A percentile compares a stretch with the other conserved stretches of the same genome.
Conservation (phyloP, 1,140 invertebrate species). For the Drosophila sechellia region DNA sequence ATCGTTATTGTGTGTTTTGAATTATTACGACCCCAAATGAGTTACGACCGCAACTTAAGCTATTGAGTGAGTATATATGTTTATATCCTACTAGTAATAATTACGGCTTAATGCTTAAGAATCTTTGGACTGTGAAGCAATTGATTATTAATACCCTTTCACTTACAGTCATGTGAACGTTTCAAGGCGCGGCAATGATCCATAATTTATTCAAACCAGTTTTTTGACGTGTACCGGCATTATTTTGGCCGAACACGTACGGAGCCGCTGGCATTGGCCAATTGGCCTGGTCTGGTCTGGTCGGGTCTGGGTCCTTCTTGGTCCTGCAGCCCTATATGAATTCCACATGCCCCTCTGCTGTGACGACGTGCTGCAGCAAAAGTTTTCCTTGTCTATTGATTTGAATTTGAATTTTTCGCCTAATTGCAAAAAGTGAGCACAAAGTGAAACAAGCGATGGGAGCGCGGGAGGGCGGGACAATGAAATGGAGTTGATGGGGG, state of each 20-base stretch:
- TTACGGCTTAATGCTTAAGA: too few relatives aligned
- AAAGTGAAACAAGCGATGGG: conserved; percentile 30
- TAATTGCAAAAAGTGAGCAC: conserved; percentile 64
- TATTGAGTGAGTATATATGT: too few relatives aligned
- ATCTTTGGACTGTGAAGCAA: too few relatives aligned
- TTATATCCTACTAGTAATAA: too few relatives aligned
- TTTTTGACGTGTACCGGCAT: conserved; percentile 33
- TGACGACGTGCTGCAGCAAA: conserved; percentile 69
- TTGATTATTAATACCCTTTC: too few relatives aligned
- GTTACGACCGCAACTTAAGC: too few relatives aligned
- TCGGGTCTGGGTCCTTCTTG: conserved; percentile 25
- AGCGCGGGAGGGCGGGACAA: not conserved
- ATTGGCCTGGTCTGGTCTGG: conserved; percentile 61
- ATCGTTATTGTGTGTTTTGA: too few relatives aligned
- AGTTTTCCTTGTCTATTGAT: conserved; percentile 71
- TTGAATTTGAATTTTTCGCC: conserved; percentile 73
- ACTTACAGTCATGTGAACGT: too few relatives aligned
- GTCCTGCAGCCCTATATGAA: conserved; percentile 13
- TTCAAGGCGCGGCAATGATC: not conserved
- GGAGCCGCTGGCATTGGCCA: conserved; percentile 72
- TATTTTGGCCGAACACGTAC: conserved; percentile 74
- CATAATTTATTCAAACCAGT: not conserved
- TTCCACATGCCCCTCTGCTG: conserved; percentile 12
- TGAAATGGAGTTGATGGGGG: not conserved
- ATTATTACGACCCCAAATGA: too few relatives aligned